Conservation (phyloP, 1,140 invertebrate species). For the Rhagoletis zephyria region DNA sequence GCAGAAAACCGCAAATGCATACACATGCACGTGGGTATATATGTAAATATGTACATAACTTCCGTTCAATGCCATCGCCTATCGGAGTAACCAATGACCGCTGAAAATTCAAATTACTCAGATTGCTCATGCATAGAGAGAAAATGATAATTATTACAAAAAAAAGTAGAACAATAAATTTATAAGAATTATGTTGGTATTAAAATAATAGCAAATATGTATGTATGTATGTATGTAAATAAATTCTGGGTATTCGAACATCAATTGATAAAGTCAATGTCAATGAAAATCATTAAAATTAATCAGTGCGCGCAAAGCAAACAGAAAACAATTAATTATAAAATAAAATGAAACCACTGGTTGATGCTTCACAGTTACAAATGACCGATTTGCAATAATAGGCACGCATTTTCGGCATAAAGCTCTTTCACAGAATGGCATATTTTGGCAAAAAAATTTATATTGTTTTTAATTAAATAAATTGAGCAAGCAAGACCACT, state of each 20-base stretch:
- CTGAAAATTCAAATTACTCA: neutral
- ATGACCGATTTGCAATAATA: no score
- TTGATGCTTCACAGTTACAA: no score
- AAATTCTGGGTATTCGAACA: neutral
- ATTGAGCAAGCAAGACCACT: no score
- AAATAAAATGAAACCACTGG: neutral
- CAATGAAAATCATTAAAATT: neutral
- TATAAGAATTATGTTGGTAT: neutral
- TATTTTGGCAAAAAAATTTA: no score
- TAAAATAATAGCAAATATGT: neutral
- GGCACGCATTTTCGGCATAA: no score
- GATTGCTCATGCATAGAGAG: neutral
- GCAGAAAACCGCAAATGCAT: slow-evolving; percentile 10
- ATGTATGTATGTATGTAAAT: neutral
- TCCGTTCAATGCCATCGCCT: slow-evolving; percentile 33
- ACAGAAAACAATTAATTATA: neutral
- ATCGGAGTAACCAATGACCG: neutral
- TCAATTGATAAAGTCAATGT: neutral
- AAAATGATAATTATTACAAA: neutral
- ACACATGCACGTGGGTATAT: no score
- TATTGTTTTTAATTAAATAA: no score
- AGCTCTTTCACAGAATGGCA: no score
- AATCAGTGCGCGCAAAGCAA: neutral
- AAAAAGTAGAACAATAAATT: neutral
- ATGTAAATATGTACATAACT: neutral